Evolutionary conservation across 1,140 invertebrate species (phyloP), one percentile per base, ranked within the genome.

Genomic region (Nomia melanderi): DNA sequence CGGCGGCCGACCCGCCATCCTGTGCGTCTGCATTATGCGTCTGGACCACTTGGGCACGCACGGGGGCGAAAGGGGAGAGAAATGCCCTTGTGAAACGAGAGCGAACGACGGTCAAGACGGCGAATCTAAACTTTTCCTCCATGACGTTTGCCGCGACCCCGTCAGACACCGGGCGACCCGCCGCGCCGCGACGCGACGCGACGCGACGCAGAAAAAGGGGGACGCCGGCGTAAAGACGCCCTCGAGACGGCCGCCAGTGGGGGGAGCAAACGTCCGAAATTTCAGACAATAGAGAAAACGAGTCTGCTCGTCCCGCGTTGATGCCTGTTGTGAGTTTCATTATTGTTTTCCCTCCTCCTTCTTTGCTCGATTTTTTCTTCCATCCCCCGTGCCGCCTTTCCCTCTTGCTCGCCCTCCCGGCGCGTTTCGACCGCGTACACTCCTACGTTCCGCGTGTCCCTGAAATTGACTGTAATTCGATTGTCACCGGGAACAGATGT

Each of bases 11-110:
- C 83, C 87, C 87, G 29, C 75, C 83, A 59, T 81, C 78, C 69
- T 72, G 74, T 82, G 84, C 85, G 89, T 86, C 86, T 90, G 89
- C 89, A 91, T 92, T 92, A 92, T 92, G 89, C 90, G 90, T 92
- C 85, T 83, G 87, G 86, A 90, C 87, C 90, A 92, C 91, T 92
- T 92, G 89, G 91, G 91, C 91, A 92, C 91, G 91, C 91, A 92
- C 91, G 89, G 88, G 89, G 82, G 82, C 74, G 82, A 86, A 8
- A 87, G 83, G 86, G 87, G 88, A 86, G 83, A 31, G 17, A 3
- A 2, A 88, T 79, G 81, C 89, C 82, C 87, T 88, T 86, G 82
- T 87, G 67, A 89, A 89, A 88, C 83, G 62, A 78, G 87, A 84
- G 83, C 77, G 84, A 88, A 91, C 88, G 87, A 90, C 89, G 90